Evolutionary conservation across 2,888 invertebrate species (phyloP).

Genomic region (Metacarcinus magister): DNA sequence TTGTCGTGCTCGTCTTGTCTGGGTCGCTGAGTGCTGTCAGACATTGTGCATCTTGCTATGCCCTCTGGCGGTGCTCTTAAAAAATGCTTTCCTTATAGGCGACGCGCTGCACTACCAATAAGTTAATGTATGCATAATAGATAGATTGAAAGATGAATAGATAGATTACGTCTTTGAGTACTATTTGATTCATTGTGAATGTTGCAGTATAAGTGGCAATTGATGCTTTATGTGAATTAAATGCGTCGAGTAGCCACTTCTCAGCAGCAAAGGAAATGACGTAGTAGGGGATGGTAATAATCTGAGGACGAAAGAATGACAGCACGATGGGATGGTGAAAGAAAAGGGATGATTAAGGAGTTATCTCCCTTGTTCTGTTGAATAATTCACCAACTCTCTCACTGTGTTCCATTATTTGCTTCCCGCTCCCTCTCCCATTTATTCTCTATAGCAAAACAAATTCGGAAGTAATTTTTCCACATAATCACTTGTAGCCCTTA

Average conservation of each 20-base stretch:
- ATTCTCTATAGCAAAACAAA: not conserved
- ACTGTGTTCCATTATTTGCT: not conserved
- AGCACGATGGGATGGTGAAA: not conserved
- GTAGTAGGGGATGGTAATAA: not conserved
- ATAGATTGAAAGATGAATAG: not conserved
- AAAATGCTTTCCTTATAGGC: not conserved
- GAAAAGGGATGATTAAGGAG: slow-evolving; percentile 7
- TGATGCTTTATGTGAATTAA: not conserved
- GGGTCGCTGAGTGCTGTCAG: not conserved
- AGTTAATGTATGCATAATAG: not conserved
- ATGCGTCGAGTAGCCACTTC: not conserved
- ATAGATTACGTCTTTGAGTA: not conserved
- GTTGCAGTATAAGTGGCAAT: not conserved
- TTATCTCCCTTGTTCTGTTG: not conserved
- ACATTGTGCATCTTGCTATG: not conserved
- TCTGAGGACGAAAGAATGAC: not conserved
- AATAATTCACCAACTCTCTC: slow-evolving; percentile 35
- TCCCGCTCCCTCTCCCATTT: slow-evolving; percentile 21
- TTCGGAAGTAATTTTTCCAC: slow-evolving; percentile 27
- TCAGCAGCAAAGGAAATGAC: not conserved
- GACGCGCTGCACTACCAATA: not conserved
- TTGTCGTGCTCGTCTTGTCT: not conserved
- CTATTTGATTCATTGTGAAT: not conserved
- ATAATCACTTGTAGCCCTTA: slow-evolving; percentile 32
- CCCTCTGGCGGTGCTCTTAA: not conserved